Evolutionary conservation across 2,113 vertebrate genomes (phyloP), one percentile per base, ranked within the genome.

Genomic region (Xiphorhynchus elegans): DNA sequence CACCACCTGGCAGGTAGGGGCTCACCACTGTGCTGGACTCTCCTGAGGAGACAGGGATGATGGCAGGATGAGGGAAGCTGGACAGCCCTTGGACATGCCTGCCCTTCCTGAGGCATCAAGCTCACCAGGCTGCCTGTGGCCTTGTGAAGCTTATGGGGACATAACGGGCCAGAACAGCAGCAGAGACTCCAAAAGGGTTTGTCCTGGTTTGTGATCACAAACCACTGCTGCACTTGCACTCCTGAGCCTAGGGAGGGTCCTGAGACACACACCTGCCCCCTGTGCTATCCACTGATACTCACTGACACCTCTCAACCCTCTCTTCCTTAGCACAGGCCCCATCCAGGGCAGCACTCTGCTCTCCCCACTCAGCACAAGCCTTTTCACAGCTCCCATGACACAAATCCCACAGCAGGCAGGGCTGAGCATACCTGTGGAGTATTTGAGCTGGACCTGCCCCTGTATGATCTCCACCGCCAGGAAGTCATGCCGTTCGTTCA

Each of bases 401-500:
- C 40, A 62, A 87, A 80, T 23, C 44, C 58, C 2, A 2, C 0
- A 1, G 9, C 18, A 44, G 39, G 39, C 31, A 62, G 64, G 16
- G 59, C 33, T 3, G 1, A 47, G 98, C 97, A 35, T 97, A 99
- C 99, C 99, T 97, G 99, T 99, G 95, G 99, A 99, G 87, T 99
- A 99, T 44, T 99, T 99, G 84, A 99, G 98, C 90, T 99, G 98
- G 89, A 99, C 98, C 98, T 99, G 99, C 66, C 99, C 99, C 19
- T 99, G 98, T 87, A 99, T 98, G 62, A 99, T 99, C 97, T 99
- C 99, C 97, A 99, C 95, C 3, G 99, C 99, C 60, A 99, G 98
- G 96, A 99, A 99, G 97, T 99, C 99, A 0, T 99, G 99, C 95
- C 99, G 99, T 97, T 99, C 99, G 3, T 99, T 99, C 90, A 99